These are phyloP conservation scores for Lasioglossum marginatum DNA, from an alignment of 2,888 invertebrate species.

Conservation along the genomic window DNA sequence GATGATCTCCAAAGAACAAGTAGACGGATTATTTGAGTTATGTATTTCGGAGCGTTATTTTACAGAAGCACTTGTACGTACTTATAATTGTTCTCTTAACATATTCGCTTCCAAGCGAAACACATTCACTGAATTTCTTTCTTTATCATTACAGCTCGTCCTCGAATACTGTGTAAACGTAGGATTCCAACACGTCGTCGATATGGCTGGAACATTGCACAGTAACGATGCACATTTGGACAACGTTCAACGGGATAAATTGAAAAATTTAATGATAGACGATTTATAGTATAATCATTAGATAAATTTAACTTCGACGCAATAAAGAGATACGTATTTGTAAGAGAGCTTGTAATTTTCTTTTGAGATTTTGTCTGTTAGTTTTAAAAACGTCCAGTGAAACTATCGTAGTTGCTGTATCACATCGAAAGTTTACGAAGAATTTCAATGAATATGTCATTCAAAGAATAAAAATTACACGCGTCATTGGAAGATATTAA, in stretches of 20 bases:
- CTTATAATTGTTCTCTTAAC: background rate
- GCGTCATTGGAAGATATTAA: constrained; percentile 80
- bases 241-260: constrained; percentile 84
- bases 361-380: background rate
- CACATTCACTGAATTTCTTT: background rate
- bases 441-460: constrained; percentile 59
- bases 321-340: constrained; percentile 18
- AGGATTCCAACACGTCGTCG: constrained; percentile 85
- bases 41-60: constrained; percentile 86
- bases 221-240: constrained; percentile 84
- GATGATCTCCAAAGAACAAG: constrained; percentile 85
- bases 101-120: background rate
- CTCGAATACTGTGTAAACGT: constrained; percentile 87
- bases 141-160: constrained; percentile 85
- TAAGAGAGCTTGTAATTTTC: constrained; percentile 15
- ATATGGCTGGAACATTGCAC: constrained; percentile 83
- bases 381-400: background rate
- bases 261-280: constrained; percentile 85
- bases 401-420: background rate
- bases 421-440: background rate
- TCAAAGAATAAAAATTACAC: constrained; percentile 73
- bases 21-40: constrained; percentile 86
- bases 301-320: background rate
- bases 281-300: constrained; percentile 62
- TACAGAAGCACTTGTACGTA: constrained; percentile 85